Evolutionary conservation across 2,113 vertebrate genomes (phyloP), one percentile per base, ranked within the genome.

Genomic region (Arothron firmamentum): DNA sequence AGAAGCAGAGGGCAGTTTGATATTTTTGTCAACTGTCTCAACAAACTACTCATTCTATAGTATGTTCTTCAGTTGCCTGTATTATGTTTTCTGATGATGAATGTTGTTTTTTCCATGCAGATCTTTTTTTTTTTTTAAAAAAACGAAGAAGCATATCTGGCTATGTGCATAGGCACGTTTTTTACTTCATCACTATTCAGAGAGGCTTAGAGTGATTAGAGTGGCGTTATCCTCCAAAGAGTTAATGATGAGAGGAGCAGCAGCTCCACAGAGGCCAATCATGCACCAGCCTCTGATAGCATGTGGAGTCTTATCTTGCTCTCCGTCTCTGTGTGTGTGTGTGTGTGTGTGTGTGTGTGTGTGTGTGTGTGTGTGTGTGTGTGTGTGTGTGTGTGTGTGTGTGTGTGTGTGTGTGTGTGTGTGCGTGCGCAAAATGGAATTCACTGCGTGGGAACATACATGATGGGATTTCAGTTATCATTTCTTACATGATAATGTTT

Each of bases 201-300:
- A 75, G 77, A 79, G 78, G 83, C 85, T 89, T 84, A 85, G 81
- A 23, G 66, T 85, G 88, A 88, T 90, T 88, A 88, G 83, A 78
- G 79, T 53, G 28, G 70, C 49, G 74, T 69, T 79, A 83, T 85
- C 80, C 78, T 83, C 84, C 67, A 79, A 87, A 83, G 85, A 87
- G 85, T 88, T 88, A 88, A 89, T 85, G 85, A 88, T 85, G 87
- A 89, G 84, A 77, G 74, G 73, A 80, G 81, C 82, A 73, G 79
- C 75, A 60, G 81, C 85, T 87, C 85, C 84, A 62, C 73, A 63
- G 88, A 87, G 84, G 82, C 85, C 86, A 88, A 87, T 88, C 88
- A 88, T 77, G 70, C 73, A 67, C 52, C 77, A 75, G 70, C 66
- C 55, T 74, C 84, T 76, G 77, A 85, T 72, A 62, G 77, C 76